Base-by-base conservation (phyloP, 2,888 invertebrate genomes). In the Pollenia amentaria region DNA sequence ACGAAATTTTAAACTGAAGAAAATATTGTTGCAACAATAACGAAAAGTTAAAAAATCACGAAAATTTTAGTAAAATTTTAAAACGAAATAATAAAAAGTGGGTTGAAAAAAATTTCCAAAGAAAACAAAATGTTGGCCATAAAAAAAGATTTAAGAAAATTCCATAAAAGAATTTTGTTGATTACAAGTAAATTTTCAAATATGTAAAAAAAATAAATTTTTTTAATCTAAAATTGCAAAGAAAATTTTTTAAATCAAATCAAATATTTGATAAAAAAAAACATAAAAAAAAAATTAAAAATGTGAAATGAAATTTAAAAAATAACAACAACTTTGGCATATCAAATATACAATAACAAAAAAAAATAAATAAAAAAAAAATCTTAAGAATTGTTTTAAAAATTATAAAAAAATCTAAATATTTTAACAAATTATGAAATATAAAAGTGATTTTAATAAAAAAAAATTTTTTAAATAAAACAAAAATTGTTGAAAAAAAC, bases 11-110 rank as follows among this genome's bases (percentile, higher is more conserved):
- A 51, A 77, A 77, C 51, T 48, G 6, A 65, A 62, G 60, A 18
- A 77, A 57, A 65, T 14, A 60, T 75, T n/a, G 44, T 64, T 73
- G 14, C 48, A 57, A 80, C 79, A 42, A 42, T 67, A 65, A 57
- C 57, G 51, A 75, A 75, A 21, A 48, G 2, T 21, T 62, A 64
- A 29, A 11, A 69, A 76, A 57, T 73, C 51, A 38, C 40, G 77
- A 65, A 53, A 62, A 70, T 55, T 53, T 46, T 48, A 64, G 40
- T 18, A n/a, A 42, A 77, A 84, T 60, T 11, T 11, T 7, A 53
- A 53, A 16, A 55, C 18, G 0, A 72, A 57, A 60, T 55, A 14
- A 40, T 18, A n/a, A 12, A 2, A 44, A 29, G 6, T 12, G 14
- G 12, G 0, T 12, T 29, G 12, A 44, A 0, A 48, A 46, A 57